phyloP scores from a whole-genome alignment of 2,888 invertebrate genomes.

The Masnerella sp. region DNA sequence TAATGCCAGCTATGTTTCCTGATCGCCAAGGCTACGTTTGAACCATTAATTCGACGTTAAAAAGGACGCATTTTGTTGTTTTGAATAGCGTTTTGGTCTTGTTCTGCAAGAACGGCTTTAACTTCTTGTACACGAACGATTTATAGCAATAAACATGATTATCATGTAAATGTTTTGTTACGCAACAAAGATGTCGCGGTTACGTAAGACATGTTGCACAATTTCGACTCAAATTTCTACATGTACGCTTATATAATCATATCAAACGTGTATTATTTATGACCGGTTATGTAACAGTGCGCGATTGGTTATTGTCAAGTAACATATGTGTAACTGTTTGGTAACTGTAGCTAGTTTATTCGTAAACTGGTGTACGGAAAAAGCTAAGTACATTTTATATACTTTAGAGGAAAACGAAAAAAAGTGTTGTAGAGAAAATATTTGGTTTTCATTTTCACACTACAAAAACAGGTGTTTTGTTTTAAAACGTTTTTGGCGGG shows the following conservation, averaged over 20 bases:
- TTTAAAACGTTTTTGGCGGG: too few relatives aligned
- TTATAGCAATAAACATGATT: not conserved
- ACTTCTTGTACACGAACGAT: not conserved
- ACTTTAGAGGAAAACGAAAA: too few relatives aligned
- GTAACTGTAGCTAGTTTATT: not conserved
- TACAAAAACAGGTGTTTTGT: too few relatives aligned
- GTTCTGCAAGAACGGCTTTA: not conserved
- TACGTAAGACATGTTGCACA: constrained; percentile 18
- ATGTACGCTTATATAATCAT: constrained; percentile 17
- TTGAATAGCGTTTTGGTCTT: not conserved
- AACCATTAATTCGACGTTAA: constrained; percentile 13
- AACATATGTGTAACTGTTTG: not conserved
- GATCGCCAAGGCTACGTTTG: constrained; percentile 8
- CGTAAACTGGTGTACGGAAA: too few relatives aligned
- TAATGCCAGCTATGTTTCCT: constrained; percentile 7
- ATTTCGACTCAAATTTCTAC: constrained; percentile 30
- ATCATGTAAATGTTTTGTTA: constrained; percentile 19
- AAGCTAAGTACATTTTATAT: too few relatives aligned
- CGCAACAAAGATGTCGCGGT: constrained; percentile 13
- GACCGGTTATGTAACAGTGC: constrained; percentile 7
- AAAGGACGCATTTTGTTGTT: not conserved
- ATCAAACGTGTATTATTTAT: constrained; percentile 11
- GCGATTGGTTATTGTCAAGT: not conserved
- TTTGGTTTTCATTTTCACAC: too few relatives aligned
- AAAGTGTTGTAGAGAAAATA: too few relatives aligned